Base-by-base conservation (phyloP, 2,797 vertebrate genomes). In the Chelon auratus region DNA sequence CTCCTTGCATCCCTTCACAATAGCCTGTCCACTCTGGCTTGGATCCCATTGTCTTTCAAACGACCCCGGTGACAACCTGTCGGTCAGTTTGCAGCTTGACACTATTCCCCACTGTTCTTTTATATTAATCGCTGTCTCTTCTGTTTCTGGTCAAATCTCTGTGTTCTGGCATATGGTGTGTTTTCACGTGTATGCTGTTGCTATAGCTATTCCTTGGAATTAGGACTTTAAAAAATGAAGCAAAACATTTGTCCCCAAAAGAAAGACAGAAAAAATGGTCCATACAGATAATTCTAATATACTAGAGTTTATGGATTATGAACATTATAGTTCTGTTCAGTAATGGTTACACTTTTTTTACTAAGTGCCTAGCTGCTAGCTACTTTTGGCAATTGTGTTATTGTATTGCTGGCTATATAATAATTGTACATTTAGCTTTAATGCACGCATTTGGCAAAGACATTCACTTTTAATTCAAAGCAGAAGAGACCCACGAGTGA, bases 41-140 rank as follows among this genome's bases (percentile, higher is more conserved):
- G 18, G 55, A 64, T 82, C 73, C 81, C 81, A 86, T 89, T 91
- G 86, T 89, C 79, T 91, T 87, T 86, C 62, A 83, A 72, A 83
- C 1, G 74, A 89, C 77, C 84, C 72, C 51, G 54, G 75, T 68
- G 78, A 80, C 79, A 83, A 77, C 69, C 64, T 80, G 80, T 68
- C 61, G 36, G 36, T 77, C 77, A 68, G 67, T 71, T 60, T 80
- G 45, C 9, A 54, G 74, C 53, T 64, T 68, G 0, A 42, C 15
- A 0, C 56, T 80, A 72, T 82, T 86, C 79, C 81, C 79, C 63
- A 37, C 68, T 47, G 74, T 78, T 59, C 78, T 64, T 56, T 59
- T 64, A 59, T 77, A 81, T 87, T 81, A 82, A 84, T 85, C 77
- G 78, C 15, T 68, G 81, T 54, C 77, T 66, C 18, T 43, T 74